Percentiles rank a stretch among this genome's conserved stretches.
Conservation (phyloP, 2,797 vertebrate species). For the Simalia tracyae region DNA sequence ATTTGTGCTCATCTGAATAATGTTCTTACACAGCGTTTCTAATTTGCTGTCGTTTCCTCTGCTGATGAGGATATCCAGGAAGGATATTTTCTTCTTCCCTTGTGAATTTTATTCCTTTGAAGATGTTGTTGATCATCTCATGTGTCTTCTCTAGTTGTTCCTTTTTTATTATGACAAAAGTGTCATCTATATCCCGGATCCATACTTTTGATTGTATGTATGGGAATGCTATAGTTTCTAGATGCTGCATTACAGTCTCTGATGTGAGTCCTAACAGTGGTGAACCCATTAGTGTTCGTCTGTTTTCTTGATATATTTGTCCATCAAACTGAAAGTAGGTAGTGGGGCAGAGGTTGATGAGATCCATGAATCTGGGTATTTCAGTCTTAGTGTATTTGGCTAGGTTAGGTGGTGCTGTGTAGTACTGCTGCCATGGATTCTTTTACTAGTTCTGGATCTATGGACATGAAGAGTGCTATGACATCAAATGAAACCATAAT, state of each 20-base stretch:
- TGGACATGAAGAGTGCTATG: background rate
- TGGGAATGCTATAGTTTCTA: background rate
- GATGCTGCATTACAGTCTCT: background rate
- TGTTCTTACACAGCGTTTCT: background rate
- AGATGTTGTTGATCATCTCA: background rate
- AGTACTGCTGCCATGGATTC: background rate
- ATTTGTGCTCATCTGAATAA: too few relatives aligned
- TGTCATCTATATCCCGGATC: background rate
- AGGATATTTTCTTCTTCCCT: background rate
- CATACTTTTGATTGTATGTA: background rate
- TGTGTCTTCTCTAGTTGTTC: background rate
- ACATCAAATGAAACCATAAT: background rate
- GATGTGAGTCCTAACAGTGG: background rate
- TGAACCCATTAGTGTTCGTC: background rate
- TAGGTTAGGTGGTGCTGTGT: background rate
- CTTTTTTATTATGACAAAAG: background rate
- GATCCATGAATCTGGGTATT: background rate
- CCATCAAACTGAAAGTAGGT: background rate
- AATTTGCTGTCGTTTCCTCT: background rate
- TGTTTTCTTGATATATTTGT: background rate
- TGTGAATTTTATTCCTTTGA: background rate
- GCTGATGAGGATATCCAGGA: background rate
- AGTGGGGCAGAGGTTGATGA: background rate
- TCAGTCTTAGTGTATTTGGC: background rate
- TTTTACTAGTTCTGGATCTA: background rate